Evolutionary conservation across 2,113 vertebrate genomes (phyloP).

Genomic region (Willisornis vidua): DNA sequence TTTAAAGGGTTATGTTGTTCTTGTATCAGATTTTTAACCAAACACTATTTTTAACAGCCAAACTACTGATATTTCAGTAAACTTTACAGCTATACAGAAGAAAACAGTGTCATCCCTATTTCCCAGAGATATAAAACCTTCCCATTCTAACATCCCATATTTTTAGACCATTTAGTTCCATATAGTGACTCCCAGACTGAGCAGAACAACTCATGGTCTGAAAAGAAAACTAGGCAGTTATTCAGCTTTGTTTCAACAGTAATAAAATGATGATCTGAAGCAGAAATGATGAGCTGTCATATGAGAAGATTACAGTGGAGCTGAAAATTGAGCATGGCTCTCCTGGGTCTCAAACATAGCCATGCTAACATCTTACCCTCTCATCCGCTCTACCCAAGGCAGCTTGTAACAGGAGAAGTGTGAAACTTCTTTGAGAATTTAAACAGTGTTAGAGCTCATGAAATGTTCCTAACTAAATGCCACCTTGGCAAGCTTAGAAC

Average conservation of each 20-base stretch:
- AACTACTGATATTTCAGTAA: not conserved
- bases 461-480: not conserved
- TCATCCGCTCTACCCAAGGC: not conserved
- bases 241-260: not conserved
- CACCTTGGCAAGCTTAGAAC: not conserved
- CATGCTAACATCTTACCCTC: not conserved
- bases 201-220: not conserved
- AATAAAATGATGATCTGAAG: conserved; percentile 22
- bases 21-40: not conserved
- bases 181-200: not conserved
- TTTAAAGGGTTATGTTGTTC: not conserved
- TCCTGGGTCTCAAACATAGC: not conserved
- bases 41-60: not conserved
- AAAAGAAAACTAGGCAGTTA: not conserved
- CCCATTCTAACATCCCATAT: not conserved
- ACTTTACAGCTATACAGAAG: not conserved
- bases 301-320: not conserved
- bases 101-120: not conserved
- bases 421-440: not conserved
- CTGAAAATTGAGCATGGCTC: not conserved
- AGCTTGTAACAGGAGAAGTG: not conserved
- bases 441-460: not conserved
- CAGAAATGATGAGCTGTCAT: conserved; percentile 16
- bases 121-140: not conserved
- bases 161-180: not conserved